A percentile compares a stretch with the other conserved stretches of the same genome.
These are phyloP conservation scores for Pollicipes pollicipes DNA, from an alignment of 1,140 invertebrate species.

Conservation along the genomic window DNA sequence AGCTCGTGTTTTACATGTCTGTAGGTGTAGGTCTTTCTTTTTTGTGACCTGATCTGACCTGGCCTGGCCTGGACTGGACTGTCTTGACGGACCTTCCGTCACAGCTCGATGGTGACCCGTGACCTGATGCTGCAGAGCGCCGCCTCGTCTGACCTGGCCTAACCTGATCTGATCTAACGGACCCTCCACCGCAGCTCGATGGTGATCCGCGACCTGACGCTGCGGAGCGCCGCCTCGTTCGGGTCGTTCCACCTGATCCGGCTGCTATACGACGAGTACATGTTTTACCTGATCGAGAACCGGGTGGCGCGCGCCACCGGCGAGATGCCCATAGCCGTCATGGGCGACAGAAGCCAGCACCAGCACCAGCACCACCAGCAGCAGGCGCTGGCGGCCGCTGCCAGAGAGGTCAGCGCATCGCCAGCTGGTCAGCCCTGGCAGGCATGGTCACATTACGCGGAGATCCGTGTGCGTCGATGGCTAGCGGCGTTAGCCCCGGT, in stretches of 20 bases:
- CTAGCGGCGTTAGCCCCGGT: no score
- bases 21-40: no score
- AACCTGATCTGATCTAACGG: no score
- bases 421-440: no score
- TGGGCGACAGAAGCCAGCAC: conserved; percentile 27
- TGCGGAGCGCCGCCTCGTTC: conserved; percentile 91
- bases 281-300: conserved; percentile 96
- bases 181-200: conserved; percentile 52
- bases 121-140: conserved; percentile 88
- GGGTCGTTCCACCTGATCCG: conserved; percentile 97
- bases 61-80: no score
- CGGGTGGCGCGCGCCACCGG: conserved; percentile 78
- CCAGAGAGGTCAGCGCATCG: background rate
- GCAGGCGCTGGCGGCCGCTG: no score
- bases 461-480: no score
- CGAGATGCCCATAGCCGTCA: conserved; percentile 84
- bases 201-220: conserved; percentile 84
- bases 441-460: no score
- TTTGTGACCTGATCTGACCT: no score
- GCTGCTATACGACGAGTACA: conserved; percentile 94
- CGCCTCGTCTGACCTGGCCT: conserved; percentile 45
- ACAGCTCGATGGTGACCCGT: conserved; percentile 87
- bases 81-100: no score
- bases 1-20: no score
- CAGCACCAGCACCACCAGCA: background rate